Evolutionary conservation across 1,140 invertebrate species (phyloP), one percentile per base, ranked within the genome.

Genomic region (Reticulitermes speratus): DNA sequence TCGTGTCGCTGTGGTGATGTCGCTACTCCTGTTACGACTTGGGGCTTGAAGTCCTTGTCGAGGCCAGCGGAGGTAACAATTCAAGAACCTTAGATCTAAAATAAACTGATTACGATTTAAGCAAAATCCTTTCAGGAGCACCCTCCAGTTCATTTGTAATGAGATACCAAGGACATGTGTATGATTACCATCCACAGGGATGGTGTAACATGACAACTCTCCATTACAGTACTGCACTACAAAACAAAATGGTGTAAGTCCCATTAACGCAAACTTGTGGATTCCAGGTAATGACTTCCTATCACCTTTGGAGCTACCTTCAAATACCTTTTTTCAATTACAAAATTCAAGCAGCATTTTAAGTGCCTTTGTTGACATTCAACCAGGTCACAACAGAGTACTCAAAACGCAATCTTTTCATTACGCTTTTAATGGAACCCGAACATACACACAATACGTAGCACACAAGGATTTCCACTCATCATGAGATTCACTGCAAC

Each of bases 41-140:
- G 65, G 65, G 65, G 65, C 65, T 75, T 75, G 65, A 25, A 75
- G 65, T 75, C 65, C 65, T 75, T 75, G 65, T 75, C n/a, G 65
- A 75, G 65, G 65, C 65, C 65, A 25, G 25, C n/a, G n/a, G 65
- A 75, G n/a, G 25, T 75, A 75, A 75, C 65, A 16, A 75, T 75
- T 75, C 65, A 75, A 75, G 65, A 75, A 30, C 25, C 65, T 75
- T 75, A 75, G 65, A 75, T 75, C 65, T 75, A 75, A 75, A 75
- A 75, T 75, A 75, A 75, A 75, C 65, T 75, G 25, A 75, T 25
- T 75, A 75, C 65, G 65, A 75, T 75, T n/a, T 75, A 75, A 75
- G 25, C n/a, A 75, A 75, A 75, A 65, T 8, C 14, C 65, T 16
- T 75, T 75, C n/a, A 30, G 65, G 65, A 30, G 65, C 25, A 75